Evolutionary conservation across 2,113 vertebrate genomes (phyloP), one percentile per base, ranked within the genome.

Genomic region (Phalacrocorax carbo): DNA sequence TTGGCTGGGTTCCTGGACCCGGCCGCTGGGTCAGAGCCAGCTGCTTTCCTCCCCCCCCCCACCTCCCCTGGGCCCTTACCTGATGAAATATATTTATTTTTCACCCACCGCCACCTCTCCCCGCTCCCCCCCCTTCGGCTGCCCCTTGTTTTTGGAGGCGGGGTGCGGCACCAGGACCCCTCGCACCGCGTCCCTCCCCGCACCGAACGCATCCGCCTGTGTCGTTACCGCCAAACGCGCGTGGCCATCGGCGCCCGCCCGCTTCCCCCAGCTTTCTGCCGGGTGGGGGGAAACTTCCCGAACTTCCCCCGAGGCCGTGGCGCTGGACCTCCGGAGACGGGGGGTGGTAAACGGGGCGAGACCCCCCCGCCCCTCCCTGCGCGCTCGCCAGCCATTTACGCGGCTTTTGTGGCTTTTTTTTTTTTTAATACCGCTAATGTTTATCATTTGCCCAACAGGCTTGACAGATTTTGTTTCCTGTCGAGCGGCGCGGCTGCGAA

Each of bases 381-480:
- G 21, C 58, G 8, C 96, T 94, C 75, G 0, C 96, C 95, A 96
- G 95, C 96, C 97, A 73, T 97, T 97, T 96, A 94, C 88, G 49
- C 79, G 51, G 98, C 97, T 98, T 97, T 98, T 97, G 97, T 97
- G 97, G 49, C 30, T 14, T 42, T 40, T 82, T 61, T 69, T 61
- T 95, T 97, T 94, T 98, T 97, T 98, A 97, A 98, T 97, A 95
- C 98, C 81, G 94, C 98, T 98, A 98, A 98, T 98, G 98, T 98
- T 98, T 98, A 98, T 98, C 98, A 98, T 98, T 98, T 98, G 98
- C 98, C 98, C 98, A 98, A 98, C 98, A 98, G 98, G 98, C 98
- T 97, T 97, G 98, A 98, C 98, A 98, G 98, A 98, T 98, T 98
- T 97, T 98, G 98, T 98, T 98, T 98, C 98, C 99, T 98, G 98